Conservation (phyloP, 2,888 invertebrate genomes). For the Elysia crispata region DNA sequence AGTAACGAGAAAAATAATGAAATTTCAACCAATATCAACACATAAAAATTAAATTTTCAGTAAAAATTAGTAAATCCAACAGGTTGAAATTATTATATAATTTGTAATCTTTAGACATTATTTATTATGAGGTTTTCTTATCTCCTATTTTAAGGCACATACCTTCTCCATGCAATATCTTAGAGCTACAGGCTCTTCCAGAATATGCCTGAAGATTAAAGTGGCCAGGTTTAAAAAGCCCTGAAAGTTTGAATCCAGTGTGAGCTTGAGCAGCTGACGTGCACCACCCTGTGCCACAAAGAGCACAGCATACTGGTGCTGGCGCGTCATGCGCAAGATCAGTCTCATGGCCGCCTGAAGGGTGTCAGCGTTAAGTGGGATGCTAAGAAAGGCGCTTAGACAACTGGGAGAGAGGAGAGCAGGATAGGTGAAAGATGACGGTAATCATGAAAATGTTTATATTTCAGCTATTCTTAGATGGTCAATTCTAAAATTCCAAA, state of each 20-base stretch:
- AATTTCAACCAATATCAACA: too few species aligned
- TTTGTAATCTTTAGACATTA: too few species aligned
- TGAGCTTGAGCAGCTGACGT: constrained; percentile 84
- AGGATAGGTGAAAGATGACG: not conserved
- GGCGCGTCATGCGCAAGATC: constrained; percentile 85
- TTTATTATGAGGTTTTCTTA: too few species aligned
- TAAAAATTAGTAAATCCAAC: too few species aligned
- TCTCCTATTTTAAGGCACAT: not conserved
- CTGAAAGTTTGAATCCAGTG: constrained; percentile 85
- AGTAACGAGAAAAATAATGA: too few species aligned
- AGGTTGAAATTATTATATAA: too few species aligned
- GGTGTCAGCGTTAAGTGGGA: constrained; percentile 86
- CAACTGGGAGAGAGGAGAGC: constrained; percentile 74
- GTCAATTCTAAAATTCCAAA: not conserved
- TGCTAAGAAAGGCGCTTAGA: constrained; percentile 84
- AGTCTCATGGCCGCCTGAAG: constrained; percentile 88
- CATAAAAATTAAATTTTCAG: too few species aligned
- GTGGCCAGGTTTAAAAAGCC: constrained; percentile 87
- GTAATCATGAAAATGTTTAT: too few species aligned
- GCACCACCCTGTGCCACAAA: constrained; percentile 88
- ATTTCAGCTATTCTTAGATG: too few species aligned
- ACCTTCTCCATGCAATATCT: constrained; percentile 88
- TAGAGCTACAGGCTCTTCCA: constrained; percentile 86
- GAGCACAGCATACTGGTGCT: constrained; percentile 84
- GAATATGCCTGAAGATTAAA: constrained; percentile 86